Percentiles rank a stretch among this genome's conserved stretches.
These are phyloP conservation scores for Myrmophylax atrothorax DNA, from an alignment of 2,113 vertebrate species.

Conservation along the genomic window DNA sequence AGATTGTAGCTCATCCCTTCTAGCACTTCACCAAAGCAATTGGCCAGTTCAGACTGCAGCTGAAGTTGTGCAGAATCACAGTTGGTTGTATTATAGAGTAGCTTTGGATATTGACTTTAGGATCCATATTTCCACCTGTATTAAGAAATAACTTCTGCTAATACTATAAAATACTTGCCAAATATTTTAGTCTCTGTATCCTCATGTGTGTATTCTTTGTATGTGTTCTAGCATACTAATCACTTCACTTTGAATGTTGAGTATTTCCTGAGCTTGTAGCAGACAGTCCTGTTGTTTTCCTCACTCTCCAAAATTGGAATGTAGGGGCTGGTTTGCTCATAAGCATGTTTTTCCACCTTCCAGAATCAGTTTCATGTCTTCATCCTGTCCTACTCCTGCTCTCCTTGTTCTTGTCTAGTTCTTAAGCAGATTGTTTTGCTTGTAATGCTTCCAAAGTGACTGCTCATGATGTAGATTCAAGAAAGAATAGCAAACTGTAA, in stretches of 20 bases:
- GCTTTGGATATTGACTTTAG: not conserved
- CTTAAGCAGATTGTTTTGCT: constrained; percentile 60
- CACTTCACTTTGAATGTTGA: not conserved
- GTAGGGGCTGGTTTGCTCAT: not conserved
- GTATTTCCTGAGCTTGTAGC: not conserved
- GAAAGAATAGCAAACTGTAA: constrained; percentile 11
- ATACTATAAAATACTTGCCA: not conserved
- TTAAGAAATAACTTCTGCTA: not conserved
- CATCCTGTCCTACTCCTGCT: not conserved
- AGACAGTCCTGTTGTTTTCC: not conserved
- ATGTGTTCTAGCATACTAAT: not conserved
- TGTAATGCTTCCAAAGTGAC: constrained; percentile 45
- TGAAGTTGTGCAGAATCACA: not conserved
- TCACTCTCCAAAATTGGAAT: not conserved
- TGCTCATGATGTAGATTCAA: not conserved
- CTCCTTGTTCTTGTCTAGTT: constrained; percentile 20
- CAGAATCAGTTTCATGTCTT: not conserved
- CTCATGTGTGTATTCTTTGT: not conserved
- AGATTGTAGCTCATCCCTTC: not conserved
- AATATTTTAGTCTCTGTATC: not conserved
- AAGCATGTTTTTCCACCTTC: not conserved
- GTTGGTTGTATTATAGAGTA: not conserved
- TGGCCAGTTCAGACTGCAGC: not conserved
- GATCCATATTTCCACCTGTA: not conserved
- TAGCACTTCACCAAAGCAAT: not conserved